These are phyloP conservation scores for Caenorhabditis plicata DNA, from an alignment of 2,888 invertebrate species.

Conservation along the genomic window DNA sequence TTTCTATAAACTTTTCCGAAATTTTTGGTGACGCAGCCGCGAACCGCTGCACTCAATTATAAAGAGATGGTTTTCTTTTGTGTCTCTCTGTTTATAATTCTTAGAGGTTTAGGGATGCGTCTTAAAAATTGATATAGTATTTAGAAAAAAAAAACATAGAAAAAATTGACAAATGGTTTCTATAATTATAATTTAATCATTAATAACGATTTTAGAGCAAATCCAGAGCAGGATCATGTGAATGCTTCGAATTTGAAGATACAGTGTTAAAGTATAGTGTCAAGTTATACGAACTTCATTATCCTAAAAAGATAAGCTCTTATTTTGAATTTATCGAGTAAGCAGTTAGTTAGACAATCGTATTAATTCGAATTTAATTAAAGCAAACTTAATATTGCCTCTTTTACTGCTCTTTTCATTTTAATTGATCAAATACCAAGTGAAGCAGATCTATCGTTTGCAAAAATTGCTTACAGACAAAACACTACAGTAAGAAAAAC, in stretches of 20 bases:
- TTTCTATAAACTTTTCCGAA: no score
- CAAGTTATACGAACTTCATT: constrained; percentile 46
- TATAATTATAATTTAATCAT: neutral
- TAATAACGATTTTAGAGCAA: constrained; percentile 2
- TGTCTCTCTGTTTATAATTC: no score
- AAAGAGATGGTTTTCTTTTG: no score
- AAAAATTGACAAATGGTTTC: neutral
- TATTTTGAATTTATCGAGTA: constrained; percentile 54
- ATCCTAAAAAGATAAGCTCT: constrained; percentile 45
- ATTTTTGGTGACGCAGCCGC: no score
- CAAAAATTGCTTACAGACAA: constrained; percentile 39
- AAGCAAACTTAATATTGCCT: constrained; percentile 42
- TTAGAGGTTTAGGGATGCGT: no score
- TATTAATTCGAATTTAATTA: constrained; percentile 5
- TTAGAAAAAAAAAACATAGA: no score
- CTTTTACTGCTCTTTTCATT: constrained; percentile 49
- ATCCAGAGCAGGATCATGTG: constrained; percentile 31
- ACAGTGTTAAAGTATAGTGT: constrained; percentile 44
- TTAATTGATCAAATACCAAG: constrained; percentile 41
- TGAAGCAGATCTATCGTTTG: constrained; percentile 48
- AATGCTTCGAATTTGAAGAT: constrained; percentile 49
- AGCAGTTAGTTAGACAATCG: constrained; percentile 8
- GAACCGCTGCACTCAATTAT: no score
- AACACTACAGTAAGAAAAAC: constrained; percentile 21
- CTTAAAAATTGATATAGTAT: no score